Percentiles rank a stretch among this genome's conserved stretches.
Evolutionary conservation across 2,113 vertebrate species (phyloP).

Genomic region (Anser brachyrhynchus): DNA sequence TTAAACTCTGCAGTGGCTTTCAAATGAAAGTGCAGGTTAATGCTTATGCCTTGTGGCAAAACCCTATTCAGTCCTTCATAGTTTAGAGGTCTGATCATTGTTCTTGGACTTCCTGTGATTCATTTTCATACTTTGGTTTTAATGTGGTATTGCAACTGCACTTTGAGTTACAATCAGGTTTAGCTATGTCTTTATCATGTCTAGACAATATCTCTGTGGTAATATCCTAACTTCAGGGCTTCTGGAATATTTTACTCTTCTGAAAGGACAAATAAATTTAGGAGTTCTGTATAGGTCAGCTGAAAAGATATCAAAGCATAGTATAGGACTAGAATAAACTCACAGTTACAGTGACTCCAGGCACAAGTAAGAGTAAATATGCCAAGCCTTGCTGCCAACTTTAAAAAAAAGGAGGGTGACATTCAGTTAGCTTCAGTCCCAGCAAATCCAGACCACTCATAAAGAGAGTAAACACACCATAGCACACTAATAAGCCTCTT

Average conservation of each 20-base stretch:
- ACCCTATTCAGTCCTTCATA: constrained; percentile 5
- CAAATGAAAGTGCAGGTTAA: constrained; percentile 15
- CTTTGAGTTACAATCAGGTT: neutral
- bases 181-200: neutral
- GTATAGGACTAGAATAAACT: neutral
- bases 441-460: neutral
- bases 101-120: constrained; percentile 1
- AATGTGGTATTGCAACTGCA: neutral
- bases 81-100: constrained; percentile 11
- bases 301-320: neutral
- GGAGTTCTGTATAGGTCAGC: neutral
- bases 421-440: neutral
- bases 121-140: neutral
- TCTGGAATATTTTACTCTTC: neutral
- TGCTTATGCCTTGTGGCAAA: constrained; percentile 13
- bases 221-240: neutral
- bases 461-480: neutral
- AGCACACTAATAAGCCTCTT: neutral
- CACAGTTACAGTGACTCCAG: neutral
- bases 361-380: neutral
- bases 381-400: neutral
- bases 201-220: neutral
- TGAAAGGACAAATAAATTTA: neutral
- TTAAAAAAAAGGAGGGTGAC: neutral
- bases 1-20: neutral